Percentiles rank a stretch among this genome's conserved stretches.
Conservation (phyloP, 2,888 invertebrate genomes). For the Ypsolopha scabrella region DNA sequence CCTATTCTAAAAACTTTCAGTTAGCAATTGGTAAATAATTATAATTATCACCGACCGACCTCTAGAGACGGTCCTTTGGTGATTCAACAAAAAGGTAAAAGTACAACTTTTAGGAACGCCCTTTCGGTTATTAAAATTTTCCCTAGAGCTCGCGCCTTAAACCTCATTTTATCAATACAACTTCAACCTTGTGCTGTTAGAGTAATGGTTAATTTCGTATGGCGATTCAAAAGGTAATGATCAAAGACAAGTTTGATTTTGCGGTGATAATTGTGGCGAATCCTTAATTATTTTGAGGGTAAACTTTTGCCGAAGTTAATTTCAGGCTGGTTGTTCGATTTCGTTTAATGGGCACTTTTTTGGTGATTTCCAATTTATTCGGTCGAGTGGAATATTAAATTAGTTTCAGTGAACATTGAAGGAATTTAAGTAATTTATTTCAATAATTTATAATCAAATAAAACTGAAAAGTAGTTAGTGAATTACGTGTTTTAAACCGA, state of each 20-base stretch:
- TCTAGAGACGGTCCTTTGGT: constrained; percentile 38
- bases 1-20: constrained; percentile 43
- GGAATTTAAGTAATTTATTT: no score
- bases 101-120: constrained; percentile 53
- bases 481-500: no score
- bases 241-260: constrained; percentile 67
- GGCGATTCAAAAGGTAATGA: constrained; percentile 40
- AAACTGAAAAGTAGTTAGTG: no score
- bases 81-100: constrained; percentile 60
- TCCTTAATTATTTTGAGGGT: constrained; percentile 71
- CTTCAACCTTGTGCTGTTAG: constrained; percentile 23
- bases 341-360: constrained; percentile 65
- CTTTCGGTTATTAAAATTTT: constrained; percentile 61
- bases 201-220: constrained; percentile 32
- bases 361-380: constrained; percentile 63
- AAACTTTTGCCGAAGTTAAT: constrained; percentile 66
- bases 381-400: constrained; percentile 57
- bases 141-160: constrained; percentile 28
- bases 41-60: constrained; percentile 55
- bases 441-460: no score
- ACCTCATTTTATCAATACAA: constrained; percentile 10
- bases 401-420: constrained; percentile 33
- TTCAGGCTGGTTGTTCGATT: constrained; percentile 59
- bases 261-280: constrained; percentile 68
- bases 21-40: constrained; percentile 66